Base-by-base conservation (phyloP, 2,888 invertebrate genomes). In the Acronicta alni region DNA sequence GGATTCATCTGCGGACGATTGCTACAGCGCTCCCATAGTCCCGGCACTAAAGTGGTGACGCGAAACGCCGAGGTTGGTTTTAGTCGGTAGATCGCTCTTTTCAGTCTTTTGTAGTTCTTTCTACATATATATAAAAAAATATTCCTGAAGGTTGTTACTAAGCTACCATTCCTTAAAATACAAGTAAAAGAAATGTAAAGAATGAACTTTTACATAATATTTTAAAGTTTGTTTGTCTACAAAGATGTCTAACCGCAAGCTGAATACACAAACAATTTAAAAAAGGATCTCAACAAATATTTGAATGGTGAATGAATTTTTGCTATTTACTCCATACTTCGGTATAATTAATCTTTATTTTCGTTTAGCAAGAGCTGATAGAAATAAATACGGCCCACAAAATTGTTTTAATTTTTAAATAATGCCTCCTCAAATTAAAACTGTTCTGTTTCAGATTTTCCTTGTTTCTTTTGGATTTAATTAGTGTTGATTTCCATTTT, bases 271-370 rank as follows among this genome's bases (percentile, higher is more conserved):
- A 49, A 57, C 45, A 57, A 53, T 59, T 47, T 47, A 30, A 48
- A 38, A 41, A 59, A 30, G 23, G 20, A 51, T 43, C 69, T 65
- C 15, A 8, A 38, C 60, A 65, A 70, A 70, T 66, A 70, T 70
- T 70, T 51, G 57, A 32, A 43, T 47, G 39, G 8, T 5, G 42
- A 52, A 70, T 70, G 57, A 58, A 56, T 65, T 69, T 69, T 68
- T 63, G 46, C 30, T 68, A 48, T 67, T 57, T 67, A 48, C 68
- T 3, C 46, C n/a, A 54, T 62, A 41, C 57, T 58, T 57, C 37
- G 43, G 9, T 35, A 55, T 63, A 68, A 68, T 67, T 63, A 53
- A 32, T 69, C 46, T 47, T 54, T 57, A 60, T 61, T 65, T 65
- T 69, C 60, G 53, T 69, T n/a, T 69, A n/a, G 8, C 15, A 53